A percentile compares a stretch with the other conserved stretches of the same genome.
Evolutionary conservation across 2,797 vertebrate species (phyloP).

Genomic region (Chelonia mydas): DNA sequence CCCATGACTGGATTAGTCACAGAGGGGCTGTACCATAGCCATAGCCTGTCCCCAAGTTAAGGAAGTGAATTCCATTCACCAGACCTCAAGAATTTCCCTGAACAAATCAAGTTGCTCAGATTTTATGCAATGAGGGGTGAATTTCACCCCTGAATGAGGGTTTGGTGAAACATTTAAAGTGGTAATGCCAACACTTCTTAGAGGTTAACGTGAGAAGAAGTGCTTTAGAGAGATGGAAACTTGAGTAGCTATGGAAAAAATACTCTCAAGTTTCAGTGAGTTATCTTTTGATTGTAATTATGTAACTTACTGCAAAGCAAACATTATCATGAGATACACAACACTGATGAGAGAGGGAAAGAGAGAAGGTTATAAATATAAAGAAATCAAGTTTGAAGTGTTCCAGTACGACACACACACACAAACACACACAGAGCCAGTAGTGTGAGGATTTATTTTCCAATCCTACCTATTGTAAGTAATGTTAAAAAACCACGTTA

Average conservation of each 20-base stretch:
- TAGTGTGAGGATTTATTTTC: background rate
- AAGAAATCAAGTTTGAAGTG: constrained; percentile 25
- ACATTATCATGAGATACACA: constrained; percentile 40
- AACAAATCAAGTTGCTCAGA: background rate
- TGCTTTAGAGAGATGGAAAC: background rate
- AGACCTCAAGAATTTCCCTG: background rate
- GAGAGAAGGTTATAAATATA: constrained; percentile 34
- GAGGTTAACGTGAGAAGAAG: background rate
- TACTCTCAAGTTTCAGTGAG: background rate
- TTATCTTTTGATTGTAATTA: background rate
- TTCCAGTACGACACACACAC: constrained; percentile 12
- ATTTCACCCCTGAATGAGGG: background rate
- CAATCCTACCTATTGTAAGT: constrained; percentile 6
- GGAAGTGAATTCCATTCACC: background rate
- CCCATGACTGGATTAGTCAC: background rate
- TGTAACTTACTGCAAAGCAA: constrained; percentile 46
- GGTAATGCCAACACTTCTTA: background rate
- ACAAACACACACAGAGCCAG: background rate
- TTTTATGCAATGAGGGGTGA: background rate
- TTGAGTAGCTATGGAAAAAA: constrained; percentile 6
- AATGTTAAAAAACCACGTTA: background rate
- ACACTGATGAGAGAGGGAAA: constrained; percentile 6
- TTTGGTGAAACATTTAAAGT: background rate
- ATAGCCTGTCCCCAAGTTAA: background rate
- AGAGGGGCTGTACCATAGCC: no score